Evolutionary conservation across 2,888 invertebrate species (phyloP), one percentile per base, ranked within the genome.

Genomic region (Tribolium freemani): DNA sequence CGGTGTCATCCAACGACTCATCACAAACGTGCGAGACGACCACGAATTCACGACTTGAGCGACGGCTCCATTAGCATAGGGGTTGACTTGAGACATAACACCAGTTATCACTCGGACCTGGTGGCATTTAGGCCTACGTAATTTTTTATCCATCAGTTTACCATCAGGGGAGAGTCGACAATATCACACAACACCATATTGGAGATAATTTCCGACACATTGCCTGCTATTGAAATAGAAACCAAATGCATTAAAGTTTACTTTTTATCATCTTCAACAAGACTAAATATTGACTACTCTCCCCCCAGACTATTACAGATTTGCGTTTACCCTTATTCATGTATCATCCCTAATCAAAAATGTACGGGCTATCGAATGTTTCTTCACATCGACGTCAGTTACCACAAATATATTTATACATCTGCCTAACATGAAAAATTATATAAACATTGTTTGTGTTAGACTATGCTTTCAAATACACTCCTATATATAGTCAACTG

Each of bases 11-110:
- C 78, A 89, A 93, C 83, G 86, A 91, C 83, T 80, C 90, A 89
- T 87, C 93, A 84, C 79, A 88, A 92, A 20, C 88, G 91, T 71
- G 88, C 92, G 71, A 91, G 92, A 72, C 91, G 92, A 44, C 90
- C 91, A 72, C 88, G 92, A 60, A 86, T 89, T 11, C 89, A 90
- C 31, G 90, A 90, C 75, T 88, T 90, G 20, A 92, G 92, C 85
- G 92, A 92, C 86, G 91, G 91, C 81, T 92, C 92, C 81, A 91
- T 92, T 86, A 92, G 92, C 86, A 91, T 91, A 80, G 89, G 92
- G 75, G 92, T 92, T 81, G 92, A 92, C 83, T 87, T 90, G 84
- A 87, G 90, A 83, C 89, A 89, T 83, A 88, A 89, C 80, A 80
- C 83, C 48, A 85, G 84, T 76, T 85, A 85, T 76, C 84, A 85